These are phyloP conservation scores for Rhagonycha lutea DNA, from an alignment of 2,888 invertebrate genomes.

Conservation along the genomic window DNA sequence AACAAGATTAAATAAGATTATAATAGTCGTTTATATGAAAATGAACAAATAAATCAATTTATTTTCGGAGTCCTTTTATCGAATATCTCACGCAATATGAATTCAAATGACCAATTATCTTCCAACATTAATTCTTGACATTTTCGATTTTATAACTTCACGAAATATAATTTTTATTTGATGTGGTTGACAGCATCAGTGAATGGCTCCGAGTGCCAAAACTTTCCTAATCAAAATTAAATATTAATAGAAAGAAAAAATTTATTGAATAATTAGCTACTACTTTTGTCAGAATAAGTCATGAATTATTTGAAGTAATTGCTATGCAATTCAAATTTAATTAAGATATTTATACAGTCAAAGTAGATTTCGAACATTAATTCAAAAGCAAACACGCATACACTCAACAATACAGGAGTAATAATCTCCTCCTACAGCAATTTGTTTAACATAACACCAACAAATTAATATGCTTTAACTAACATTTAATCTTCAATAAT, in stretches of 20 bases:
- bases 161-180: background rate
- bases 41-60: background rate
- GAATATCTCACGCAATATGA: background rate
- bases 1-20: too few species aligned
- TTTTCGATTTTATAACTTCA: background rate
- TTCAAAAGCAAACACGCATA: background rate
- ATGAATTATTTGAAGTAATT: background rate
- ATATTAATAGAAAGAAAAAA: background rate
- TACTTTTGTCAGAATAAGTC: background rate
- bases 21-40: background rate
- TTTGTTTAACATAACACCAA: background rate
- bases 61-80: background rate
- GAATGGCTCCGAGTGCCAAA: background rate
- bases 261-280: background rate
- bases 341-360: background rate
- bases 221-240: background rate
- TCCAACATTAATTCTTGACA: background rate
- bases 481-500: background rate
- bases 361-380: background rate
- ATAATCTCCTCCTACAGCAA: background rate
- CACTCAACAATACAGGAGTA: background rate
- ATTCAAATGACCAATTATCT: background rate
- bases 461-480: background rate
- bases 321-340: background rate
- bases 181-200: background rate